Base-by-base conservation (phyloP, 2,888 invertebrate genomes). In the Agrotis puta region DNA sequence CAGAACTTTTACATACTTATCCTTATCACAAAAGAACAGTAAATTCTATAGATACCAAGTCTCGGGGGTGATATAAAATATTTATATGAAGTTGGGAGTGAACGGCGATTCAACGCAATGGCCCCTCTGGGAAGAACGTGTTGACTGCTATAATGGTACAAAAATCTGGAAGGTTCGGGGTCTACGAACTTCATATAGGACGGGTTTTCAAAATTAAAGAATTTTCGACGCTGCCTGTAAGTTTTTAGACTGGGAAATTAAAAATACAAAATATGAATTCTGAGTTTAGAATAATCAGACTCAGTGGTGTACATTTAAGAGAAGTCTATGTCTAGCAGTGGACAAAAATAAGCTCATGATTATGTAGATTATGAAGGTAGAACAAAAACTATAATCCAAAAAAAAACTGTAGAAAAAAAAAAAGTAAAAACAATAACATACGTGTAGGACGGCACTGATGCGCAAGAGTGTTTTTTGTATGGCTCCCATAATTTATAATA, bases 61-160 rank as follows among this genome's bases (percentile, higher is more conserved):
- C 81, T 66, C 79, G 11, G 14, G 64, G 39, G 81, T 47, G 57
- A 53, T 16, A 81, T 83, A 66, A 83, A 66, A 71, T 80, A 81
- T 83, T 83, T 64, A 56, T 70, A 80, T 70, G 68, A 64, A 83
- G 65, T 62, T 62, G 43, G 74, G 64, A 51, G 58, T 22, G 65
- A 64, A 33, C 43, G 64, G 61, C 58, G 48, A 80, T 83, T 83
- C 66, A 33, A 58, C 13, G 22, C 33, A 47, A 80, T 57, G 47
- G 16, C 53, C 54, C 81, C 76, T 0, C 0, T 11, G 83, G 68
- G 81, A 75, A 14, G 27, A 0, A 70, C 62, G 63, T 66, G 79
- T 61, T 43, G 58, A 56, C 56, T 70, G 24, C 39, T 39, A 24
- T 64, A 61, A 58, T 64, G 27, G 61, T 20, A n/a, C 61, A 64